These are phyloP conservation scores for Sciurus niger DNA, from an alignment of 2,113 vertebrate species.

Conservation along the genomic window DNA sequence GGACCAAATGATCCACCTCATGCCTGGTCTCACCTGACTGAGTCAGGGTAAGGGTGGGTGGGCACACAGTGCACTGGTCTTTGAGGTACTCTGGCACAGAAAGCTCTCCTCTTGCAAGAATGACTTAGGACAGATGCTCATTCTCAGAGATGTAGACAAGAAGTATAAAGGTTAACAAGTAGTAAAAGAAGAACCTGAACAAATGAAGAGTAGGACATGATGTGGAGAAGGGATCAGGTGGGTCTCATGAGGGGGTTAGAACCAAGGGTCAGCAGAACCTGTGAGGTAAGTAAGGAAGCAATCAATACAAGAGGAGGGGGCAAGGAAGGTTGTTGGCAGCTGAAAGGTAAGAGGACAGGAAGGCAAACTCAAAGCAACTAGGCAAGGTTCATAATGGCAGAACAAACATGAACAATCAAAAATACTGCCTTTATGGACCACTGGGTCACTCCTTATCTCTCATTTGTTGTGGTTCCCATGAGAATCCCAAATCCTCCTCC, in stretches of 20 bases:
- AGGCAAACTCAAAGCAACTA: constrained; percentile 11
- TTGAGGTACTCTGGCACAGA: neutral
- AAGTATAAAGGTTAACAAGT: constrained; percentile 2
- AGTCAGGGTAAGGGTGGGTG: neutral
- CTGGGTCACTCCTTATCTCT: neutral
- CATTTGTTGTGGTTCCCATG: neutral
- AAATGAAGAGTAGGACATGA: neutral
- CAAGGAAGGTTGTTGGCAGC: neutral
- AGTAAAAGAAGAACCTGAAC: constrained; percentile 29
- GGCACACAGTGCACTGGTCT: neutral
- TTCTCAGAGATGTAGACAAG: neutral
- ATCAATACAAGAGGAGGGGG: neutral
- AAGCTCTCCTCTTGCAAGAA: constrained; percentile 36
- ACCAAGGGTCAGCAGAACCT: neutral
- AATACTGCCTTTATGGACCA: neutral
- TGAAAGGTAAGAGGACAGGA: neutral
- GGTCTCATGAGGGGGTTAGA: neutral
- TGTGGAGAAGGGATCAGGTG: neutral
- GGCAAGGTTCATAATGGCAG: neutral
- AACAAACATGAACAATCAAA: neutral
- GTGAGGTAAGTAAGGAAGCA: neutral
- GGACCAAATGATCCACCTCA: neutral
- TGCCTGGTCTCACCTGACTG: neutral
- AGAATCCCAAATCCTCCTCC: neutral
- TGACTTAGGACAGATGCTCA: neutral